Evolutionary conservation across 2,797 vertebrate species (phyloP).

Genomic region (Channa striata): DNA sequence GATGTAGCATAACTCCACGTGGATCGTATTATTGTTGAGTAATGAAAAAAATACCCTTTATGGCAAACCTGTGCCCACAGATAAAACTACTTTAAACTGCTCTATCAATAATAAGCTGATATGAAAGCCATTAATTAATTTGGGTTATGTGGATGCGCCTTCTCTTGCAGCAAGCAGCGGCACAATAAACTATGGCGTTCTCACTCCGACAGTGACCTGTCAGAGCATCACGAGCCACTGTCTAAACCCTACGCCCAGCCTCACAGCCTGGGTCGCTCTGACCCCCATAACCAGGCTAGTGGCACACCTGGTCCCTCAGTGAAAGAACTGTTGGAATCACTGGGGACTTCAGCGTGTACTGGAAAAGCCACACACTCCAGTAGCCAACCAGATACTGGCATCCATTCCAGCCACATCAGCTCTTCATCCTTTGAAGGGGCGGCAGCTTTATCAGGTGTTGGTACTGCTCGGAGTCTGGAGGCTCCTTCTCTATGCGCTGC

Average conservation of each 20-base stretch:
- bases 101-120: neutral
- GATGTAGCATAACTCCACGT: neutral
- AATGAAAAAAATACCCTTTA: neutral
- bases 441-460: constrained; percentile 6
- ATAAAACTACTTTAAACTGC: neutral
- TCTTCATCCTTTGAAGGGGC: constrained; percentile 32
- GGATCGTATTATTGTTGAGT: neutral
- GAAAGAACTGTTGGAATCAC: constrained; percentile 87
- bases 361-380: constrained; percentile 54
- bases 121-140: neutral
- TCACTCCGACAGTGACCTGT: constrained; percentile 95
- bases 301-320: constrained; percentile 83
- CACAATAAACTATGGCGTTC: constrained; percentile 99
- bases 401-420: constrained; percentile 45
- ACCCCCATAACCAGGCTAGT: constrained; percentile 79
- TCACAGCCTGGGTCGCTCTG: constrained; percentile 76
- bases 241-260: constrained; percentile 75
- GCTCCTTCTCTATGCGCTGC: constrained; percentile 33
- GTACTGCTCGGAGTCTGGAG: constrained; percentile 16
- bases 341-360: constrained; percentile 46
- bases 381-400: constrained; percentile 58
- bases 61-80: neutral
- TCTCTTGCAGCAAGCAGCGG: constrained; percentile 90
- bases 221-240: constrained; percentile 90
- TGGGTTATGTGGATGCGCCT: neutral